Conservation (phyloP, 2,113 vertebrate species). For the Chionis minor region DNA sequence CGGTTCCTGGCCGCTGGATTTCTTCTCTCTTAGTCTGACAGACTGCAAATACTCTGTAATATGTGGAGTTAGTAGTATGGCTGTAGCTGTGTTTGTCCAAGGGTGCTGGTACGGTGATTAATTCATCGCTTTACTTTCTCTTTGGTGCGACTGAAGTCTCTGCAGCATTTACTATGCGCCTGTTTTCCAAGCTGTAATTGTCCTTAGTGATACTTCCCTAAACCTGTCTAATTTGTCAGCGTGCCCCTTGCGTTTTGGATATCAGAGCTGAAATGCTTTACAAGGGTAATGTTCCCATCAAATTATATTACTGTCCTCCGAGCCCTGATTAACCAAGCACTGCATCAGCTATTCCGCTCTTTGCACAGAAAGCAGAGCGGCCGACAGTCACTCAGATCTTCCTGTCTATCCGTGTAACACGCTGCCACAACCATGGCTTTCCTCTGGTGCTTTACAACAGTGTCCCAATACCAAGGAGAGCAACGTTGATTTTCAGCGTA, state of each 20-base stretch:
- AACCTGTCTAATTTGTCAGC: background rate
- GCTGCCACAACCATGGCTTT: background rate
- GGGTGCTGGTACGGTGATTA: background rate
- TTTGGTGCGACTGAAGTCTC: background rate
- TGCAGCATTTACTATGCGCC: background rate
- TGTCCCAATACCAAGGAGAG: background rate
- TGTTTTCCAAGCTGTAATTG: background rate
- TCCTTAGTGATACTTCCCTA: background rate
- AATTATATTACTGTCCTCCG: background rate
- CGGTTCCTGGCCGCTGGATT: background rate
- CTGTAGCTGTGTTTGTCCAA: background rate
- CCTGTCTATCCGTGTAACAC: background rate
- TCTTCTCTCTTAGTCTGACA: background rate
- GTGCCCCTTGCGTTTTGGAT: background rate
- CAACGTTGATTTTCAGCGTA: background rate
- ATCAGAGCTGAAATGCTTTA: background rate
- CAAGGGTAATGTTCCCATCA: background rate
- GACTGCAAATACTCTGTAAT: background rate
- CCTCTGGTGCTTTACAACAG: background rate
- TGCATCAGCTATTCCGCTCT: constrained; percentile 15
- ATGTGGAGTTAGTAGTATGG: background rate
- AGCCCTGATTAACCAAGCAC: constrained; percentile 1
- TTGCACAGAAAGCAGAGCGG: background rate
- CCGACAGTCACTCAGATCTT: background rate
- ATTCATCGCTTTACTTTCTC: background rate